These are phyloP conservation scores for Hydropsyche betteni DNA, from an alignment of 2,888 invertebrate genomes.

Conservation along the genomic window DNA sequence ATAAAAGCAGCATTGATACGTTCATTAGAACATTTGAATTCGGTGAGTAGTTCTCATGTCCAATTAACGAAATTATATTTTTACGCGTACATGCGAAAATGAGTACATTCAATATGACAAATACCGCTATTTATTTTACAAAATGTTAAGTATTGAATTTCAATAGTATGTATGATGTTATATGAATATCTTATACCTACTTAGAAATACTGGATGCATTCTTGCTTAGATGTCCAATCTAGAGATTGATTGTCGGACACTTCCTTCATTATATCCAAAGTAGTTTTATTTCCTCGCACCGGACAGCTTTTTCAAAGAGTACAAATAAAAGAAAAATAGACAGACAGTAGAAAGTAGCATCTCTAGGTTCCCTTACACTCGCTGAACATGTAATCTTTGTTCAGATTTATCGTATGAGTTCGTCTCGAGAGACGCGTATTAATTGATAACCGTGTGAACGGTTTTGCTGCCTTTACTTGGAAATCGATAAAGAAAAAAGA, in stretches of 20 bases:
- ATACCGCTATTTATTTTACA: background rate
- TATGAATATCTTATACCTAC: too few relatives aligned
- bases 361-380: constrained; percentile 12
- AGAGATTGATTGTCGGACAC: constrained; percentile 28
- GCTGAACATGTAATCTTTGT: constrained; percentile 28
- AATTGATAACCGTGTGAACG: constrained; percentile 37
- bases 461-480: constrained; percentile 19
- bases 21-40: background rate
- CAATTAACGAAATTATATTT: too few relatives aligned
- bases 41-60: background rate
- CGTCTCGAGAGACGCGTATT: constrained; percentile 34
- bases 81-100: too few relatives aligned
- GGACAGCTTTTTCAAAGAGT: background rate
- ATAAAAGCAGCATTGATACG: background rate
- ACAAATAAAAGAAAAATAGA: background rate
- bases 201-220: background rate
- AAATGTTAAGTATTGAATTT: too few relatives aligned
- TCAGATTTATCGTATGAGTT: constrained; percentile 28
- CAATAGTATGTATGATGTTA: too few relatives aligned
- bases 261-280: constrained; percentile 33
- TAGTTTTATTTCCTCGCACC: constrained; percentile 13
- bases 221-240: constrained; percentile 13
- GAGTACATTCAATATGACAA: background rate
- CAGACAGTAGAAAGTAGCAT: constrained; percentile 34
- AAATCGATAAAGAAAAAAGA: constrained; percentile 21